Percentiles rank a stretch among this genome's conserved stretches.
Evolutionary conservation across 2,113 vertebrate species (phyloP).

Genomic region (Tupaia tana): DNA sequence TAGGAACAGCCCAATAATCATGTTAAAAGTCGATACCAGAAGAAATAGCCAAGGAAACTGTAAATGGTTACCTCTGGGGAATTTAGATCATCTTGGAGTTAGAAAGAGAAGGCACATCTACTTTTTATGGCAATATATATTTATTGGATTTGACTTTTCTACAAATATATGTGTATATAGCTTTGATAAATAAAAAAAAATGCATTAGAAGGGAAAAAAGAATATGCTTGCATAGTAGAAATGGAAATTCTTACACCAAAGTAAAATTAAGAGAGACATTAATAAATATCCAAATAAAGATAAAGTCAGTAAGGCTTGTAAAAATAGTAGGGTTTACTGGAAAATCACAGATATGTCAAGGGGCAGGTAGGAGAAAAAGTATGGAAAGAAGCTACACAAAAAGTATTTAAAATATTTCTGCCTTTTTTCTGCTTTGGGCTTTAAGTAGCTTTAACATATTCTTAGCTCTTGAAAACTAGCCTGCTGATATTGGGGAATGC

Average conservation of each 20-base stretch:
- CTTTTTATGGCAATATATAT: not conserved
- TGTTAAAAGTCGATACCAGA: not conserved
- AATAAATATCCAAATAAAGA: not conserved
- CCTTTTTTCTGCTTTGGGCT: constrained; percentile 1
- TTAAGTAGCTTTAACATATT: not conserved
- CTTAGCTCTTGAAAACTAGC: not conserved
- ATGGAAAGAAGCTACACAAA: not conserved
- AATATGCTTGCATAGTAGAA: not conserved
- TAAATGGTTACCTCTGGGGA: not conserved
- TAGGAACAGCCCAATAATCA: not conserved
- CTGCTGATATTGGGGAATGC: constrained; percentile 21
- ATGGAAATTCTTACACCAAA: not conserved
- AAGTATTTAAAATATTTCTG: not conserved
- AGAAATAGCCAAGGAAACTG: not conserved
- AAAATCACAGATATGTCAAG: not conserved
- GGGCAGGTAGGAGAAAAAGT: not conserved
- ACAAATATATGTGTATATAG: not conserved
- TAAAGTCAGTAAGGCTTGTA: not conserved
- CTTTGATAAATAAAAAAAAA: constrained; percentile 4
- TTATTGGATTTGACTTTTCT: not conserved
- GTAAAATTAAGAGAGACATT: not conserved
- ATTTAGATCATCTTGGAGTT: not conserved
- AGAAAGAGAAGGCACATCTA: not conserved
- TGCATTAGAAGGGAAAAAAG: not conserved
- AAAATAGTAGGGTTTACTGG: not conserved